phyloP scores from a whole-genome alignment of 2,888 invertebrate species.

The Formica aserva region DNA sequence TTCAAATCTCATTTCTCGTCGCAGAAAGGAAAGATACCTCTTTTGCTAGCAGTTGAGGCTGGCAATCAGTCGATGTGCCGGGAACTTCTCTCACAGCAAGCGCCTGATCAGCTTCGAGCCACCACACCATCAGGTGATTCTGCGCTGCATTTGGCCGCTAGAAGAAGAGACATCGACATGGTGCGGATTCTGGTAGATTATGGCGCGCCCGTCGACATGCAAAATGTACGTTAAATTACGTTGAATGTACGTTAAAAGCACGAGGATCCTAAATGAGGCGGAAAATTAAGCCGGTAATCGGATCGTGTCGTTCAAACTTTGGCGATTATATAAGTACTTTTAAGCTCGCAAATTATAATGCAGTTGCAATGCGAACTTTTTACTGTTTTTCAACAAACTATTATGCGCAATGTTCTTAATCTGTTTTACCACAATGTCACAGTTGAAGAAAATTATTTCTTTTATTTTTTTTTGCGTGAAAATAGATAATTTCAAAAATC shows the following conservation, averaged over 20 bases:
- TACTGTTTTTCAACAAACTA: not conserved
- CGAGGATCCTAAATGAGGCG: not conserved
- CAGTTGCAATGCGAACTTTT: not conserved
- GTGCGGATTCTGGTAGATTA: conserved; percentile 96
- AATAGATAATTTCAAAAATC: not conserved
- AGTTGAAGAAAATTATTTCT: not conserved
- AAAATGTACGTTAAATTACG: conserved; percentile 89
- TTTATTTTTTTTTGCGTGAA: no score
- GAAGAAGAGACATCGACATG: conserved; percentile 97
- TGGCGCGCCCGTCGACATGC: conserved; percentile 96
- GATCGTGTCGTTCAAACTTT: conserved; percentile 10
- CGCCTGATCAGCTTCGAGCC: conserved; percentile 94
- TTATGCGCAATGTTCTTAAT: not conserved
- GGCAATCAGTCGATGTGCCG: conserved; percentile 98
- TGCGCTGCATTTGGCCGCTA: conserved; percentile 97
- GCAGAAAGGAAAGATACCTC: conserved; percentile 97
- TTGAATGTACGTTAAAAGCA: not conserved
- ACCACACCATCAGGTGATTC: conserved; percentile 96
- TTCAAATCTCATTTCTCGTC: not conserved
- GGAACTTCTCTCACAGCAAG: conserved; percentile 95
- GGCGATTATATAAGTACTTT: conserved; percentile 14
- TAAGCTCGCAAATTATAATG: conserved; percentile 18
- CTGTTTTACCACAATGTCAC: not conserved
- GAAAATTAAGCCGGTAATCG: conserved; percentile 19
- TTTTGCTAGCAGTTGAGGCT: conserved; percentile 97